phyloP scores from a whole-genome alignment of 53 echinoderm and acorn worm species.

The Hippasteria phrygiana region DNA sequence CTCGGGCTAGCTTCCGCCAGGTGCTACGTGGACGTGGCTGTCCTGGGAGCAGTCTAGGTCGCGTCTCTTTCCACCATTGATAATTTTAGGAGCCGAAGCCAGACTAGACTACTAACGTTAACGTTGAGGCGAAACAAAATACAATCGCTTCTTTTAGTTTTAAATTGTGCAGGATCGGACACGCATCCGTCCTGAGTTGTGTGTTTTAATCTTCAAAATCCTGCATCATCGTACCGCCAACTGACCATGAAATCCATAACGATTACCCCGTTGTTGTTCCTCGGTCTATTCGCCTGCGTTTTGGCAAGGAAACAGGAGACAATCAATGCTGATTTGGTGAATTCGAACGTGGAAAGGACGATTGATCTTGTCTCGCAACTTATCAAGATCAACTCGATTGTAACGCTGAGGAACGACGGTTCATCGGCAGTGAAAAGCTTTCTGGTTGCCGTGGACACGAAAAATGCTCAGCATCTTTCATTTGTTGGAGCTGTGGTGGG shows the following conservation, averaged over 20 bases:
- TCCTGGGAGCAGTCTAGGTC: conserved; percentile 16
- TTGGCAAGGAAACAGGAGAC: conserved; percentile 71
- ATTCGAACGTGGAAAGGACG: conserved; percentile 89
- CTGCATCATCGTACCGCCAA: conserved; percentile 12
- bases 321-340: conserved; percentile 84
- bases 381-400: conserved; percentile 76
- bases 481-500: conserved; percentile 87
- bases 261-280: conserved; percentile 1
- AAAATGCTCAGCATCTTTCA: conserved; percentile 71
- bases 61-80: conserved; percentile 17
- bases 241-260: conserved; percentile 24
- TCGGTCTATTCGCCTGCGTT: conserved; percentile 52
- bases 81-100: conserved; percentile 4
- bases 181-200: background rate
- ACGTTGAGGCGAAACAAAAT: background rate
- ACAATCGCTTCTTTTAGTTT: too few species aligned
- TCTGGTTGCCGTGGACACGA: conserved; percentile 81
- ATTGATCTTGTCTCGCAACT: conserved; percentile 92
- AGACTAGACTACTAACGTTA: conserved; percentile 14
- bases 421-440: conserved; percentile 73
- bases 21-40: too few species aligned
- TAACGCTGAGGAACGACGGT: conserved; percentile 86
- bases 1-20: too few species aligned
- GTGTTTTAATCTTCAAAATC: conserved; percentile 32
- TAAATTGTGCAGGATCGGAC: conserved; percentile 15